Base-by-base conservation (phyloP, 2,113 vertebrate genomes). In the Egretta garzetta region DNA sequence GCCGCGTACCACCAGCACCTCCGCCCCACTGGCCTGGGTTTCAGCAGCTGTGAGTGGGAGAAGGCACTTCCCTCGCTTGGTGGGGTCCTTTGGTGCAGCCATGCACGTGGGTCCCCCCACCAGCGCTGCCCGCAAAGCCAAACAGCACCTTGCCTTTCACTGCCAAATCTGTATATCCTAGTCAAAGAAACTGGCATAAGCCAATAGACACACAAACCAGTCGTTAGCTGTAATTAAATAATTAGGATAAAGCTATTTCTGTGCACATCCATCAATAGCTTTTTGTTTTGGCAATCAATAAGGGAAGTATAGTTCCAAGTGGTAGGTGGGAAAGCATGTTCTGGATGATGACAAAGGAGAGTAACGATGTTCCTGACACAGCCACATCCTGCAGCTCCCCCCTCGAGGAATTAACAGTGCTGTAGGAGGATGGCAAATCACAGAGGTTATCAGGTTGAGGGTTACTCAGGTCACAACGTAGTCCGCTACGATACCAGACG, bases 1-100 rank as follows among this genome's bases (percentile, higher is more conserved):
- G 21, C 27, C 39, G 50, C 0, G 0, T 9, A n/a, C 56, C 3
- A 4, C 24, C 19, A 43, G 81, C 52, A 39, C 23, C 52, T 41
- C 19, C 3, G 71, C 18, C n/a, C 27, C 33, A 0, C 32, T 91
- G 2, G 0, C 41, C 33, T 16, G 55, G 9, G n/a, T 17, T 41
- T 24, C 4, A 2, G 62, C 39, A 47, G 52, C 37, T 86, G 56
- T 41, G 0, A 8, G 21, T 28, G 37, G n/a, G 59, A 60, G 50
- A 76, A 64, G 56, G 50, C 37, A 9, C 4, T 28, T 77, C 50
- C 22, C 35, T 26, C 16, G 37, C 43, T 37, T 9, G 11, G 8
- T 27, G 18, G n/a, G 33, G 30, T 6, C 18, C 39, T 39, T 5
- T 8, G 67, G 22, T 60, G 19, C 35, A 47, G 55, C 49, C 47